Evolutionary conservation across 2,888 invertebrate genomes (phyloP).

Genomic region (Operophtera brumata): DNA sequence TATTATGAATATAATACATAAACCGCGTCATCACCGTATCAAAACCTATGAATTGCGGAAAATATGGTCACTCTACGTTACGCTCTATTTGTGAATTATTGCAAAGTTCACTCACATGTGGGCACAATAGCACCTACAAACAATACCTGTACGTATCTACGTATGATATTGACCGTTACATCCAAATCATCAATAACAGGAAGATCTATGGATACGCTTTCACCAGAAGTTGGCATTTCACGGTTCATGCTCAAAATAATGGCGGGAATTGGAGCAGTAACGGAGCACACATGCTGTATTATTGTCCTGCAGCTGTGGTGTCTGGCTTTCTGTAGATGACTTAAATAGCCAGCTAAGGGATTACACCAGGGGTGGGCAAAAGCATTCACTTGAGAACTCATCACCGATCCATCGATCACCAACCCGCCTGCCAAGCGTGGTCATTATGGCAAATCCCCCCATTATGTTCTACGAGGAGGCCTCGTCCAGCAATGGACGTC

Average conservation of each 20-base stretch:
- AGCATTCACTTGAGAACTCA: no score
- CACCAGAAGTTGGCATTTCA: constrained; percentile 34
- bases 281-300: constrained; percentile 17
- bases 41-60: no score
- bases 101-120: constrained; percentile 29
- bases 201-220: constrained; percentile 24
- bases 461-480: no score
- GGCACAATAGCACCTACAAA: constrained; percentile 1
- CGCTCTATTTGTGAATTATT: constrained; percentile 5
- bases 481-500: no score
- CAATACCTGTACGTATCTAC: neutral
- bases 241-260: constrained; percentile 40
- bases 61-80: neutral
- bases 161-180: constrained; percentile 29
- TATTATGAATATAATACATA: no score
- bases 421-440: no score
- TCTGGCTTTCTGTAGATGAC: no score
- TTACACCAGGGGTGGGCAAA: no score
- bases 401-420: no score
- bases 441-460: no score
- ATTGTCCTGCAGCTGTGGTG: constrained; percentile 19
- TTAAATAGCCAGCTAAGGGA: no score
- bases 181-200: constrained; percentile 27
- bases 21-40: no score
- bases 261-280: constrained; percentile 35